Evolutionary conservation across 30 jellyfish, hydroid and myxozoan species (phyloP), one percentile per base, ranked within the genome.

Genomic region (Pelagia noctiluca): DNA sequence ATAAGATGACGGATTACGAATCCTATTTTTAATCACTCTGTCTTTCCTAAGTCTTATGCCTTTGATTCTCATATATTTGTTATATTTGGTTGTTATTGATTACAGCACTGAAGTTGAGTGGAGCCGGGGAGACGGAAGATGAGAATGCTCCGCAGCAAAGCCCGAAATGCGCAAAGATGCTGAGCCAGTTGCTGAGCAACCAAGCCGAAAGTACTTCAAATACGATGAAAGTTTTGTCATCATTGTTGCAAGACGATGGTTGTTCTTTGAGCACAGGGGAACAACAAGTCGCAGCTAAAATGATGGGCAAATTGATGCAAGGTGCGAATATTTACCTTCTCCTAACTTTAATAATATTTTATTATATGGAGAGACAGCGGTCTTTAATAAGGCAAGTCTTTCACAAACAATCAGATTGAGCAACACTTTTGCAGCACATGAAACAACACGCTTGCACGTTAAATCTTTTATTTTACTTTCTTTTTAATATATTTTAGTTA

Each of bases 131-230:
- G 2, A 69, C 64, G 4, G 86, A 32, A 4, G 97, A 57, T 1
- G 95, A 71, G 3, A 83, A 35, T 24, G 24, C 70, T 5, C 79
- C 93, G 16, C 78, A 74, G 36, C 95, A 87, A 53, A 88, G 84
- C 23, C 87, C 96, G 16, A 94, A 88, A 66, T 94, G 99, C 46
- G 95, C 99, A 8, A 88, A 88, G 61, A 82, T 94, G 99, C 50
- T 94, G 71, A 94, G 99, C 74, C 91, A 76, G 36, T 33, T 94
- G 70, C 75, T 94, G 35, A 94, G 99, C 82, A 88, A 84, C 80
- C 99, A 94, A 83, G 99, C 99, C 0, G 99, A 94, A 62, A 94
- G 97, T 50, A 94, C 99, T 10, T 96, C 99, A 34, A 94, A 89
- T 53, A 94, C 99, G 16, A 94, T 94, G 99, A 94, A 88, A 53